These are phyloP conservation scores for Thymelicus sylvestris DNA, from an alignment of 2,888 invertebrate genomes.

Conservation along the genomic window DNA sequence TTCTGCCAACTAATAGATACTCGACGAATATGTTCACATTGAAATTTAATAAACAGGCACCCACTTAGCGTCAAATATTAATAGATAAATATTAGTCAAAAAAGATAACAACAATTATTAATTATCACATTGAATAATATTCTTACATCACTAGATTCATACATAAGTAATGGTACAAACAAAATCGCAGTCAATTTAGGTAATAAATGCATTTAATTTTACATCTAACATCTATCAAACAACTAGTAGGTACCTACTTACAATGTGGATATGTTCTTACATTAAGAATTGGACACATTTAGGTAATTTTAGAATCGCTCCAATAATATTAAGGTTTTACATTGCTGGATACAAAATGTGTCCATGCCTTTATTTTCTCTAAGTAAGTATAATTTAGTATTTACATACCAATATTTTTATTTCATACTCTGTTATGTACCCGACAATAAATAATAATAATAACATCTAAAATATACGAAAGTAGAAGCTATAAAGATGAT, in stretches of 20 bases:
- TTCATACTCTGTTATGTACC: no score
- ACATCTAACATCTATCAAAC: constrained; percentile 3
- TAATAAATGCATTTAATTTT: constrained; percentile 8
- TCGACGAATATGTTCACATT: no score
- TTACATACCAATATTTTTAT: no score
- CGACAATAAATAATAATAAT: no score
- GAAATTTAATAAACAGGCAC: no score
- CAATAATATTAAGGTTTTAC: background rate
- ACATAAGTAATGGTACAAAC: constrained; percentile 13
- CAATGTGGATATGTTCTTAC: background rate
- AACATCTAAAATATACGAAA: background rate
- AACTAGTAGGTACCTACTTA: background rate
- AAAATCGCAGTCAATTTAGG: constrained; percentile 37
- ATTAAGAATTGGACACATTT: background rate
- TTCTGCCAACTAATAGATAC: no score
- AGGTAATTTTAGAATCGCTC: background rate
- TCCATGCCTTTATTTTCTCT: background rate
- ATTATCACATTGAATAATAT: constrained; percentile 57
- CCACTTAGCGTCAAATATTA: constrained; percentile 5
- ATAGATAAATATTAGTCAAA: constrained; percentile 45
- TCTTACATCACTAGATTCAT: background rate
- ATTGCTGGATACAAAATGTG: background rate
- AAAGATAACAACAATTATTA: constrained; percentile 58
- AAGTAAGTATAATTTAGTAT: no score
- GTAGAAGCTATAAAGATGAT: background rate